Base-by-base conservation (phyloP, 2,797 vertebrate genomes). In the Erpetoichthys calabaricus region DNA sequence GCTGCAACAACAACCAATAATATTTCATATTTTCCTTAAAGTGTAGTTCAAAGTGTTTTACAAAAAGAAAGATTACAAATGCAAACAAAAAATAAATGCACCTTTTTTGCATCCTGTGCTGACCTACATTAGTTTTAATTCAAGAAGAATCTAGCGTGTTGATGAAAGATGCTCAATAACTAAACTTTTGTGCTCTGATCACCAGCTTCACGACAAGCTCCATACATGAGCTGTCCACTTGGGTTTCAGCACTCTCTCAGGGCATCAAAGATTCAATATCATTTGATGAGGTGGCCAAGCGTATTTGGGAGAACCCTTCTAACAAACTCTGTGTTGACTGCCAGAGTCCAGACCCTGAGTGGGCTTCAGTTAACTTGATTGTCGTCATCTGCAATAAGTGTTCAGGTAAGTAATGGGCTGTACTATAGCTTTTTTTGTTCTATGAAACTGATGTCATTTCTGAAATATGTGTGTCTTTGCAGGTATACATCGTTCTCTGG, bases 301-400 rank as follows among this genome's bases (percentile, higher is more conserved):
- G 70, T 6, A 62, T 88, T 2, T 82, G 82, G 81, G 73, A 73
- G 41, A 83, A 73, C 60, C 76, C 80, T 0, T 64, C 66, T 62
- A 88, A 85, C 66, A 84, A 82, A 52, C 67, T 81, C 42, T 88
- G 86, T 1, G 80, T 68, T 0, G 86, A 88, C 64, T 87, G 86
- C 2, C 62, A 77, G 0, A 47, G 63, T 0, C 69, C 79, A 51
- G 76, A 69, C 63, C 86, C 86, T 0, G 84, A 85, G 61, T 88
- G 85, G 85, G 82, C 86, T 0, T 86, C 86, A 0, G 68, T 84
- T 60, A 88, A 88, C 67, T 73, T 87, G 57, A 65, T 86, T 62
- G 62, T 84, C 61, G 77, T 86, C 59, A 69, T 88, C 65, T 88
- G 86, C 59, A 72, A 83, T 3, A 62, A 60, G 47, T 88, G 86